phyloP scores from a whole-genome alignment of 2,113 vertebrate species.

The Coregonus clupeaformis region DNA sequence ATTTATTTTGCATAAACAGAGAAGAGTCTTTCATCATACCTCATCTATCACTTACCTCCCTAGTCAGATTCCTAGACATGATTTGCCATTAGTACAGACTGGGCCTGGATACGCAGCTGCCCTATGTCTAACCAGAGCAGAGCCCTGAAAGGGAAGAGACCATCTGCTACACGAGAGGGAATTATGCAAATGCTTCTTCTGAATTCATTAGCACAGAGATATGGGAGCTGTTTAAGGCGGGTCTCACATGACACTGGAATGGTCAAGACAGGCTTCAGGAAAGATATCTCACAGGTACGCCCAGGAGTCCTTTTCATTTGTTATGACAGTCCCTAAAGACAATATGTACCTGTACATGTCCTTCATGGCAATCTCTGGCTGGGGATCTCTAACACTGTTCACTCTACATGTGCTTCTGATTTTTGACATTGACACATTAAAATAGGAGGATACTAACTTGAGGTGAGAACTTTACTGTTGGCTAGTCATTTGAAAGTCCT shows the following conservation, averaged over 20 bases:
- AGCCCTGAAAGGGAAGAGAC: slow-evolving; percentile 9
- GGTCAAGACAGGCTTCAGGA: slow-evolving; percentile 1
- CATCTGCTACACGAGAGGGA: slow-evolving; percentile 26
- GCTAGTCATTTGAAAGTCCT: background rate
- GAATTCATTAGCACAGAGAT: slow-evolving; percentile 16
- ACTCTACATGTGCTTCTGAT: no score
- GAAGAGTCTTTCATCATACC: slow-evolving; percentile 12
- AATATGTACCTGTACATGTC: background rate
- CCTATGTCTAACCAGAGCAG: slow-evolving; percentile 8
- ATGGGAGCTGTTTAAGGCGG: background rate
- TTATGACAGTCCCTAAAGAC: background rate
- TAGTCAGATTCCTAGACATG: background rate
- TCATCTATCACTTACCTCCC: slow-evolving; percentile 2
- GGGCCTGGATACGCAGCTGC: slow-evolving; percentile 6
- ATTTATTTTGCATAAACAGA: slow-evolving; percentile 26
- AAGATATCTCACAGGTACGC: background rate
- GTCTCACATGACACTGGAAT: background rate
- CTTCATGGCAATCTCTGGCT: background rate
- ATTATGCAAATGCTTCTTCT: slow-evolving; percentile 21
- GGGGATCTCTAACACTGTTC: no score
- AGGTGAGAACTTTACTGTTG: background rate
- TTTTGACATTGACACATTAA: background rate
- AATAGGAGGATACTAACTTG: background rate
- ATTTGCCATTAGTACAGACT: slow-evolving; percentile 7
- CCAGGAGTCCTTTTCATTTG: background rate